These are phyloP conservation scores for Baryphthengus martii DNA, from an alignment of 2,113 vertebrate species.

Conservation along the genomic window DNA sequence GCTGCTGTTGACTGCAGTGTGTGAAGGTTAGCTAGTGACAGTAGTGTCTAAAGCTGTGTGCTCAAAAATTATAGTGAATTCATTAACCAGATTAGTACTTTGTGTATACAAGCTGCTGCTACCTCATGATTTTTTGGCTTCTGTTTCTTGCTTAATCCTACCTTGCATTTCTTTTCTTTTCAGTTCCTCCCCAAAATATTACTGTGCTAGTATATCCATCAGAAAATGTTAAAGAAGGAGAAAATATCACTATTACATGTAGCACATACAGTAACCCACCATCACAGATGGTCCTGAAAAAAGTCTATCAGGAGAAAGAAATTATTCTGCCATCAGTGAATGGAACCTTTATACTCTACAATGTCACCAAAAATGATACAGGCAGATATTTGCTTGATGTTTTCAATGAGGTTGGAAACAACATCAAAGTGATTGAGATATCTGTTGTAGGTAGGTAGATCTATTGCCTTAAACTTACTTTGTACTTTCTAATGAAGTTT, in stretches of 20 bases:
- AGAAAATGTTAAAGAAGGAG: slow-evolving; percentile 45
- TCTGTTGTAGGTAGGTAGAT: slow-evolving; percentile 15
- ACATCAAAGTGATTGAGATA: neutral
- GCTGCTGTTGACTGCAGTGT: neutral
- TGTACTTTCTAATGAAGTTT: neutral
- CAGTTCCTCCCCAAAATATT: slow-evolving; percentile 29
- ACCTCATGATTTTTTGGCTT: neutral
- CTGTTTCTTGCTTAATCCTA: neutral
- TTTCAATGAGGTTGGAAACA: slow-evolving; percentile 13
- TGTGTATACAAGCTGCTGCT: neutral
- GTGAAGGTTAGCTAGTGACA: neutral
- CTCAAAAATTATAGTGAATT: neutral
- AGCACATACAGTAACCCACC: slow-evolving; percentile 26
- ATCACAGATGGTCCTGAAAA: slow-evolving; percentile 43
- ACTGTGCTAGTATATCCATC: slow-evolving; percentile 1
- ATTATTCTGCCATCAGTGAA: slow-evolving; percentile 13
- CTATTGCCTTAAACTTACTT: neutral
- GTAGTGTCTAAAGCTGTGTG: neutral
- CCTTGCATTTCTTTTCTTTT: slow-evolving; percentile 5
- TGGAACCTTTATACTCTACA: slow-evolving; percentile 2
- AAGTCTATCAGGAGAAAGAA: neutral
- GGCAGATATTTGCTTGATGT: neutral
- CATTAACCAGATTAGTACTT: neutral
- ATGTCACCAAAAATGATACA: slow-evolving; percentile 9
- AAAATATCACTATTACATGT: slow-evolving; percentile 22